A percentile compares a stretch with the other conserved stretches of the same genome.
Conservation (phyloP, 2,888 invertebrate species). For the Euzophera pinguis region DNA sequence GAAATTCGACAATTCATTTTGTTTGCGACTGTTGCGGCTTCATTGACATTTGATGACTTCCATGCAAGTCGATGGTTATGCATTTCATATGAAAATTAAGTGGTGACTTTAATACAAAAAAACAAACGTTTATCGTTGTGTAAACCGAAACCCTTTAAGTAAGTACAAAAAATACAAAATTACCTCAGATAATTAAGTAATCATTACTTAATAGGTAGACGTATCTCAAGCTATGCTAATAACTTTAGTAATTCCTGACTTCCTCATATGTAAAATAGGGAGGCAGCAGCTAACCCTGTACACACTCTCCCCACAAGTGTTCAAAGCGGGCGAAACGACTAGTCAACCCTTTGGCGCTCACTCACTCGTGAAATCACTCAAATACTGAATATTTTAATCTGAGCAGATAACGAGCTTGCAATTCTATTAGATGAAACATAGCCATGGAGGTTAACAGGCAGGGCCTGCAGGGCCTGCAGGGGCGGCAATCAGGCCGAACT, state of each 20-base stretch:
- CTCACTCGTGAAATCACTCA: slow-evolving; percentile 80
- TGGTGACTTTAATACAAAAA: background rate
- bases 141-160: too few relatives aligned
- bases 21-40: slow-evolving; percentile 61
- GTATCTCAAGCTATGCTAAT: slow-evolving; percentile 32
- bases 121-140: too few relatives aligned
- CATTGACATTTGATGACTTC: slow-evolving; percentile 51
- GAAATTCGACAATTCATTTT: slow-evolving; percentile 71
- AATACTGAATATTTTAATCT: slow-evolving; percentile 81
- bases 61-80: slow-evolving; percentile 24
- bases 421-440: slow-evolving; percentile 79
- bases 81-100: background rate
- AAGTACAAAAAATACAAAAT: too few relatives aligned
- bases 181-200: too few relatives aligned
- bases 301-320: slow-evolving; percentile 67
- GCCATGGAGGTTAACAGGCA: slow-evolving; percentile 64
- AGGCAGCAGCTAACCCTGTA: slow-evolving; percentile 49
- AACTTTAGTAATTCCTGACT: slow-evolving; percentile 40
- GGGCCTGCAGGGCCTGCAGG: slow-evolving; percentile 36
- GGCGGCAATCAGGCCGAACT: slow-evolving; percentile 17
- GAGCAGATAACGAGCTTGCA: slow-evolving; percentile 79
- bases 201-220: slow-evolving; percentile 9
- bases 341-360: slow-evolving; percentile 79
- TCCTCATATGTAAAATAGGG: slow-evolving; percentile 56
- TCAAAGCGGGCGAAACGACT: slow-evolving; percentile 76